Conservation (phyloP, 2,797 vertebrate genomes). For the Coregonus sp. region DNA sequence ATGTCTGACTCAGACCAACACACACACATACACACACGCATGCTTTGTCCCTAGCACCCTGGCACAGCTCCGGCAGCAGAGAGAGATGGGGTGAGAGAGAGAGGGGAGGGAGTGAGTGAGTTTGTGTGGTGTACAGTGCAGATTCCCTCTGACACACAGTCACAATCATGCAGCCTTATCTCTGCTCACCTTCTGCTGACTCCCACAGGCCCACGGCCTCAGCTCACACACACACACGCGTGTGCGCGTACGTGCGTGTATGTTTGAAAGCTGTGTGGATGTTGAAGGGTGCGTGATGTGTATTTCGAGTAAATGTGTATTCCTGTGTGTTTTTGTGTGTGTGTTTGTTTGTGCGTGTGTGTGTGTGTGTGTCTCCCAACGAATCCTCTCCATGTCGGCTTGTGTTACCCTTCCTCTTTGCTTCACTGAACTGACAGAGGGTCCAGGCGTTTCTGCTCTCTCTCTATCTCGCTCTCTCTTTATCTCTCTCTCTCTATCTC, state of each 20-base stretch:
- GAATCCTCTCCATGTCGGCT: slow-evolving; percentile 57
- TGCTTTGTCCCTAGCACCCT: slow-evolving; percentile 20
- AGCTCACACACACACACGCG: slow-evolving; percentile 42
- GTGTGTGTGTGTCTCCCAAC: slow-evolving; percentile 45
- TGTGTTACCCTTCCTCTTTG: slow-evolving; percentile 53
- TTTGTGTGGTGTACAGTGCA: slow-evolving; percentile 35
- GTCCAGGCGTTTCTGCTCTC: slow-evolving; percentile 41
- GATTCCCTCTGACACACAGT: slow-evolving; percentile 73
- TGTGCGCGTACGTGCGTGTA: neutral
- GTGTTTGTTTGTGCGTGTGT: slow-evolving; percentile 18
- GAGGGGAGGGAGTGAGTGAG: neutral
- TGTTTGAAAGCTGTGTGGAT: slow-evolving; percentile 29
- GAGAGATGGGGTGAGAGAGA: neutral
- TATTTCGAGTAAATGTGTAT: slow-evolving; percentile 30
- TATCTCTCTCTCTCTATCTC: slow-evolving; percentile 15
- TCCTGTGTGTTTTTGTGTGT: slow-evolving; percentile 21
- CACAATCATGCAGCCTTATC: slow-evolving; percentile 77
- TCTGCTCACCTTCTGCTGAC: slow-evolving; percentile 81
- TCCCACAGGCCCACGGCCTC: slow-evolving; percentile 72
- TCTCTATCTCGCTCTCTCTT: slow-evolving; percentile 6
- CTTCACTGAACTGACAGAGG: slow-evolving; percentile 68
- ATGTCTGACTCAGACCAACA: neutral
- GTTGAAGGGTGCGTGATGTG: slow-evolving; percentile 35
- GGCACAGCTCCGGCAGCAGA: neutral
- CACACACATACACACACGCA: neutral